A percentile compares a stretch with the other conserved stretches of the same genome.
Conservation (phyloP, 64 coral and sea anemone genomes). For the Montipora capricornis region DNA sequence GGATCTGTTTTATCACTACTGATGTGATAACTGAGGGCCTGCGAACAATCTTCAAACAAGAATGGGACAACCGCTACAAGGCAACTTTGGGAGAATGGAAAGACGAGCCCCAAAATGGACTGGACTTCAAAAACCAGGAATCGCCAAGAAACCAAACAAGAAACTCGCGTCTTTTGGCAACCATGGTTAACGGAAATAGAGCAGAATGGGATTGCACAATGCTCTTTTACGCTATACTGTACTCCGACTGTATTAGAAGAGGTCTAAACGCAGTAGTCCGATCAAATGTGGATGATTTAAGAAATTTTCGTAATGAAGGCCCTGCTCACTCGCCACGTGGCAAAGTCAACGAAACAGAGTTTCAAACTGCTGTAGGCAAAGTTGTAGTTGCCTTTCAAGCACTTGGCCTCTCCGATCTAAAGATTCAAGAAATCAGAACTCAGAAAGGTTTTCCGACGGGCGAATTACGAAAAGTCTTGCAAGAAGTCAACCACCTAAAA, state of each 20-base stretch:
- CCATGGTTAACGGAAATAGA: slow-evolving; percentile 30
- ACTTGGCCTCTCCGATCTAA: background rate
- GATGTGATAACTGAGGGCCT: background rate
- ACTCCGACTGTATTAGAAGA: slow-evolving; percentile 43
- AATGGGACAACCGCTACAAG: background rate
- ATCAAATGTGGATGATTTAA: slow-evolving; percentile 31
- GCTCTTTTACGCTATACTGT: slow-evolving; percentile 61
- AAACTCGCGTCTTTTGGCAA: background rate
- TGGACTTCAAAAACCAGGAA: background rate
- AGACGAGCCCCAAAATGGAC: background rate
- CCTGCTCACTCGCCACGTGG: background rate
- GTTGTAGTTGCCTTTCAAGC: background rate
- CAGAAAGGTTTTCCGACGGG: slow-evolving; percentile 25
- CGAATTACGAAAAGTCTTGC: background rate
- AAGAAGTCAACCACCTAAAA: background rate
- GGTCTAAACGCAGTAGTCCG: background rate
- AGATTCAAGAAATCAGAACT: slow-evolving; percentile 12
- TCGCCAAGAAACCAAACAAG: background rate
- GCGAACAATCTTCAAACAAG: background rate
- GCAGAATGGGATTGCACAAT: slow-evolving; percentile 24
- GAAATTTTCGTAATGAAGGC: slow-evolving; percentile 51
- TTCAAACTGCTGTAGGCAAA: slow-evolving; percentile 39
- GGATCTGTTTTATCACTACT: slow-evolving; percentile 1
- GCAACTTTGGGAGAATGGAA: background rate
- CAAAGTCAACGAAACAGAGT: slow-evolving; percentile 23